A percentile compares a stretch with the other conserved stretches of the same genome.
These are phyloP conservation scores for Sphyrna mokarran DNA, from an alignment of 2,113 vertebrate species.

Conservation along the genomic window DNA sequence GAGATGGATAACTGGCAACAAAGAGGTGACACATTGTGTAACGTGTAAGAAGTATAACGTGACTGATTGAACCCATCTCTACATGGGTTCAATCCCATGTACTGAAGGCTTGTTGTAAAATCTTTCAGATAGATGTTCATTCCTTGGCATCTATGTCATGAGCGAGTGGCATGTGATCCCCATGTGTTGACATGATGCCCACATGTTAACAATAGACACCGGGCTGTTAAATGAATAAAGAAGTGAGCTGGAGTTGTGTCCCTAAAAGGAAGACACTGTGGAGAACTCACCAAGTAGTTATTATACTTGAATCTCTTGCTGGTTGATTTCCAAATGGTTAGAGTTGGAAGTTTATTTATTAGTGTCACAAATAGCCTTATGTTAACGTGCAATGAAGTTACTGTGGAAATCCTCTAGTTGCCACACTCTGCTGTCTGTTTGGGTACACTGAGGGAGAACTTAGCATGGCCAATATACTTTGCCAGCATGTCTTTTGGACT, in stretches of 20 bases:
- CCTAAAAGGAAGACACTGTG: neutral
- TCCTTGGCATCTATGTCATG: constrained; percentile 8
- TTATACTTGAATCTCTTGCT: neutral
- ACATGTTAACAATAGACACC: neutral
- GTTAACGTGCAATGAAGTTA: no score
- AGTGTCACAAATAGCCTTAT: no score
- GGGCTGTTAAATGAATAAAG: neutral
- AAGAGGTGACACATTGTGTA: neutral
- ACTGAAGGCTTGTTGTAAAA: neutral
- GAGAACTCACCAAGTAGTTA: neutral
- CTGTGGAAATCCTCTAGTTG: no score
- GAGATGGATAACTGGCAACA: neutral
- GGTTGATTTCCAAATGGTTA: neutral
- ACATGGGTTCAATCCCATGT: neutral
- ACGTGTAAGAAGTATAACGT: neutral
- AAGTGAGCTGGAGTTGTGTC: neutral
- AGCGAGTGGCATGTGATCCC: neutral
- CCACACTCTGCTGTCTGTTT: no score
- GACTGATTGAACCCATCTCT: neutral
- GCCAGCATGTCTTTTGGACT: no score
- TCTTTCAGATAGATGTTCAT: neutral
- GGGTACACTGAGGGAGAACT: no score
- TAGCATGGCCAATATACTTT: no score
- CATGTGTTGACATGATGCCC: neutral
- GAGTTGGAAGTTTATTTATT: no score